Percentiles rank a stretch among this genome's conserved stretches.
Evolutionary conservation across 2,888 invertebrate species (phyloP).

Genomic region (Xestia sexstrigata): DNA sequence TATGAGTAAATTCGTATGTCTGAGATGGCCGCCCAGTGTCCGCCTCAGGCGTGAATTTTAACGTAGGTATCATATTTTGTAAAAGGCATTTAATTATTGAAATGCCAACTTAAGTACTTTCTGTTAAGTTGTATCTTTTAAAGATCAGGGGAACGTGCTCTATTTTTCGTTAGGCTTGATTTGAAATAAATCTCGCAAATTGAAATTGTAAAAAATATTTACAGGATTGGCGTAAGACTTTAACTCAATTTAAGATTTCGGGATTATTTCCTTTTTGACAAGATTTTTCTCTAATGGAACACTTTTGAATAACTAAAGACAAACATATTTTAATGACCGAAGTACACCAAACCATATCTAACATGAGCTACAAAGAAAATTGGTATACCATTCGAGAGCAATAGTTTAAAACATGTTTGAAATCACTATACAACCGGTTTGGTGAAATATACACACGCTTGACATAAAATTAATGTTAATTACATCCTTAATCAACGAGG

Average conservation of each 20-base stretch:
- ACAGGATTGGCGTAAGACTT: background rate
- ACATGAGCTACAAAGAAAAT: background rate
- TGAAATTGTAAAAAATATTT: background rate
- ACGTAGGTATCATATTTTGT: constrained; percentile 31
- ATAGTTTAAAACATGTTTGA: constrained; percentile 1
- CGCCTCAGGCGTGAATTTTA: constrained; percentile 29
- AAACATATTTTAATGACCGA: background rate
- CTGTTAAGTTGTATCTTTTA: background rate
- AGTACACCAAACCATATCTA: background rate
- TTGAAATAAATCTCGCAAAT: background rate
- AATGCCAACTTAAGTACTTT: constrained; percentile 20
- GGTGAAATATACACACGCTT: constrained; percentile 8
- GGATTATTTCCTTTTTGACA: background rate
- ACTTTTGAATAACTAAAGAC: background rate
- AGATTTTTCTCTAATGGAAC: background rate
- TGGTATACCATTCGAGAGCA: background rate
- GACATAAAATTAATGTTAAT: constrained; percentile 22
- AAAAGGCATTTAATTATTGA: constrained; percentile 41
- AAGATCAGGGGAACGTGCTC: background rate
- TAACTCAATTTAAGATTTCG: background rate
- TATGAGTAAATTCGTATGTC: constrained; percentile 51
- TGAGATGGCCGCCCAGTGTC: constrained; percentile 18
- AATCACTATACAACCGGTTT: constrained; percentile 24
- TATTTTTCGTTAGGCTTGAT: background rate
- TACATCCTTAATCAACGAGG: constrained; percentile 41